phyloP scores from a whole-genome alignment of 2,888 invertebrate species.

The Gortyna flavago region DNA sequence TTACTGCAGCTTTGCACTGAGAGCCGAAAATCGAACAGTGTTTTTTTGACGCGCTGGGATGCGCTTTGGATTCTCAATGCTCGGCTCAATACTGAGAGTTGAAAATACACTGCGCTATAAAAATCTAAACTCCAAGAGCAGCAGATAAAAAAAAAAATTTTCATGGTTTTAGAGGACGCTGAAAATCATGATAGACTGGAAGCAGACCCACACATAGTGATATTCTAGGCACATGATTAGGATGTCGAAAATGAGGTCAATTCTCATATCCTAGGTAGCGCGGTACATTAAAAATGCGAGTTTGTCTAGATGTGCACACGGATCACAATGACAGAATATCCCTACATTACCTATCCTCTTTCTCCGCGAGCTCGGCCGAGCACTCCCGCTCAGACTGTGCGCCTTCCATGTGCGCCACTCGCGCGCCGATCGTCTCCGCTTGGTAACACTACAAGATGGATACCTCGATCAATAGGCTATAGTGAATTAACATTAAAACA shows the following conservation, averaged over 20 bases:
- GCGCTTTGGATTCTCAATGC: background rate
- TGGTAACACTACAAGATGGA: constrained; percentile 79
- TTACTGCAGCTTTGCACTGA: too few species aligned
- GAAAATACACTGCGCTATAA: background rate
- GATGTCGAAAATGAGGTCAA: background rate
- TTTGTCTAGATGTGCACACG: background rate
- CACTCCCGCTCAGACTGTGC: constrained; percentile 81
- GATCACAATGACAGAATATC: background rate
- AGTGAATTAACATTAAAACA: background rate
- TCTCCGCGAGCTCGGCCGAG: constrained; percentile 79
- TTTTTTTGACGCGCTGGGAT: background rate
- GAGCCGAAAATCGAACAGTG: too few species aligned
- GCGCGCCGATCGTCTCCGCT: constrained; percentile 85
- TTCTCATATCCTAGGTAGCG: background rate
- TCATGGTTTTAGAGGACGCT: background rate
- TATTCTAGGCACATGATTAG: background rate
- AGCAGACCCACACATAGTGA: too few species aligned
- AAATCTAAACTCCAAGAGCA: background rate
- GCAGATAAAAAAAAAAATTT: background rate
- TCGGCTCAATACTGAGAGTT: background rate
- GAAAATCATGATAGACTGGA: background rate
- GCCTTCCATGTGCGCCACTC: constrained; percentile 85
- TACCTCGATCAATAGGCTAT: background rate
- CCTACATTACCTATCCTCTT: constrained; percentile 78
- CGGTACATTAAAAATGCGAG: background rate